phyloP scores from a whole-genome alignment of 2,113 vertebrate species.

The Leucosticte australis region DNA sequence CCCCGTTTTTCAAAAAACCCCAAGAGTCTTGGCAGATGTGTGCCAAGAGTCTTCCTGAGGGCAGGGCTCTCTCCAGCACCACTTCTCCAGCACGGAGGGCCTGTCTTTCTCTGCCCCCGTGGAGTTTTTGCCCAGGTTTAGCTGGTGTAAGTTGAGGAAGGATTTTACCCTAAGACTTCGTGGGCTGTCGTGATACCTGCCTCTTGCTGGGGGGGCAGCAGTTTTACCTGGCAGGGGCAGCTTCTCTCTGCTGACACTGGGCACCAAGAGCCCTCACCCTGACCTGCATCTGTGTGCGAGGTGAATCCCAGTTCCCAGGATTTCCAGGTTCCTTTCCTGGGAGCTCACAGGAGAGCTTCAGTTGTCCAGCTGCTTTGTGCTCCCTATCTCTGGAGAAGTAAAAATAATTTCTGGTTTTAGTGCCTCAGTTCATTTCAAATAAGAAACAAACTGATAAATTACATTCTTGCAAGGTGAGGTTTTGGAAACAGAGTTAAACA shows the following conservation, averaged over 20 bases:
- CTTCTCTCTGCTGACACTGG: not conserved
- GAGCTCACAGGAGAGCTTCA: not conserved
- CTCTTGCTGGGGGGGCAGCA: not conserved
- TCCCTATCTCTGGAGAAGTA: not conserved
- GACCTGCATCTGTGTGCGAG: not conserved
- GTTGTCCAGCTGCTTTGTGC: not conserved
- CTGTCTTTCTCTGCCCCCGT: not conserved
- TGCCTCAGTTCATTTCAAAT: not conserved
- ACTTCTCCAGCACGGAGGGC: not conserved
- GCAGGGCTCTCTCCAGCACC: not conserved
- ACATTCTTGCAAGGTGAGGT: not conserved
- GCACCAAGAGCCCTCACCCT: not conserved
- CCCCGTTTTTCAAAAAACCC: not conserved
- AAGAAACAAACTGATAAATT: not conserved
- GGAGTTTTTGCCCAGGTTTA: not conserved
- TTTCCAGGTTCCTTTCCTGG: not conserved
- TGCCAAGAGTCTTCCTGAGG: not conserved
- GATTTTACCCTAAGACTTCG: rapidly evolving
- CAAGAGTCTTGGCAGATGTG: not conserved
- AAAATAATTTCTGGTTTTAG: not conserved
- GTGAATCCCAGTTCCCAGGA: not conserved
- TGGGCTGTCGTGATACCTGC: not conserved
- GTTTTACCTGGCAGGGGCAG: not conserved
- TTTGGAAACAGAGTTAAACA: not conserved
- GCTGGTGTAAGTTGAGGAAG: not conserved